phyloP scores from a whole-genome alignment of 2,888 invertebrate genomes.

The Brachypterus glaber region DNA sequence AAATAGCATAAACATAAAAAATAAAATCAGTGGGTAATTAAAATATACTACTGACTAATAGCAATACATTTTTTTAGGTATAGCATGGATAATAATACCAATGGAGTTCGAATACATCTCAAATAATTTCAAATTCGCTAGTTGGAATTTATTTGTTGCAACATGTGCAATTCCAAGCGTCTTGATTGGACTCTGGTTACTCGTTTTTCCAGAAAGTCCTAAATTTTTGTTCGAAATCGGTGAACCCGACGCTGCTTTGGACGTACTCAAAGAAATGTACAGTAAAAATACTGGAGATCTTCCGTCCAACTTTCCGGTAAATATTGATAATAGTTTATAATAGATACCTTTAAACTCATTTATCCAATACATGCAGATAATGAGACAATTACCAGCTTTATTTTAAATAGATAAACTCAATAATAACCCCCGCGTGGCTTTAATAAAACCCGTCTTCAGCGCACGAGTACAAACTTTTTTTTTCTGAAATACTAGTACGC shows the following conservation, averaged over 20 bases:
- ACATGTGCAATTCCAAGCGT: slow-evolving; percentile 64
- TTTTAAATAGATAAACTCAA: too few species aligned
- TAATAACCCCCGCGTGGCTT: too few species aligned
- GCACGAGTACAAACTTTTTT: too few species aligned
- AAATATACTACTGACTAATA: too few species aligned
- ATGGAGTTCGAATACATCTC: slow-evolving; percentile 52
- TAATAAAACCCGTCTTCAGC: too few species aligned
- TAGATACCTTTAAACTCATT: too few species aligned
- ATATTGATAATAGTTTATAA: too few species aligned
- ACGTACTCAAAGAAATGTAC: slow-evolving; percentile 59
- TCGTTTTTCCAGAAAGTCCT: slow-evolving; percentile 71
- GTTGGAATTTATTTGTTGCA: slow-evolving; percentile 74
- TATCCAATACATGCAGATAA: too few species aligned
- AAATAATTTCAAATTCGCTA: slow-evolving; percentile 57
- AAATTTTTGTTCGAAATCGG: slow-evolving; percentile 74
- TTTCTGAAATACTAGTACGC: too few species aligned
- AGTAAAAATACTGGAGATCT: slow-evolving; percentile 61
- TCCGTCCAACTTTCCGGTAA: slow-evolving; percentile 62
- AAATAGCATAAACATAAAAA: too few species aligned
- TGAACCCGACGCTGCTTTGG: slow-evolving; percentile 64
- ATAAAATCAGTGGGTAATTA: too few species aligned
- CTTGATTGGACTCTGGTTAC: slow-evolving; percentile 57
- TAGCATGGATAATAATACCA: slow-evolving; percentile 72
- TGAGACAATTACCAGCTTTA: too few species aligned
- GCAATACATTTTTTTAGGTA: slow-evolving; percentile 50